Base-by-base conservation (phyloP, 1,140 invertebrate species). In the Caligus rogercresseyi region DNA sequence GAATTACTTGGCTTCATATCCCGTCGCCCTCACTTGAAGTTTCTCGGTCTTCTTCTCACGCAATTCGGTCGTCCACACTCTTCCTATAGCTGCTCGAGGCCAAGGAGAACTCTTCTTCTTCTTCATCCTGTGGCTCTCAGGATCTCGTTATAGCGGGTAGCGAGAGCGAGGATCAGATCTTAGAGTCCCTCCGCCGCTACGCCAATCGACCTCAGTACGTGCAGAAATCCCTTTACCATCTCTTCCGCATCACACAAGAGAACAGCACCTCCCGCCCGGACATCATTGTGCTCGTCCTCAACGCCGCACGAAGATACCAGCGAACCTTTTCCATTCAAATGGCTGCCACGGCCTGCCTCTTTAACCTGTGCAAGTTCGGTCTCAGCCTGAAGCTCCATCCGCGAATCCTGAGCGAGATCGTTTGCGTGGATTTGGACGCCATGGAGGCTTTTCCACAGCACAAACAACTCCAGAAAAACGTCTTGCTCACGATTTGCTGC, bases 291-390 rank as follows among this genome's bases (percentile, higher is more conserved):
- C 24, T 16, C 14, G 25, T 53, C n/a, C 15, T 53, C 15, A 4
- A 15, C 16, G n/a, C 19, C 3, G 25, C 60, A 53, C 13, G 51
- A 21, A 53, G 21, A 24, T 63, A 63, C 31, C 52, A 18, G 16
- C 15, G 43, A 24, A 51, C 52, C 15, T 56, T 63, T 53, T 18
- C 56, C 75, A 80, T 87, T 51, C 85, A 87, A 74, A 83, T 87
- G 78, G 84, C 85, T 51, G 83, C 82, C 7, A 87, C 84, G 25
- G 86, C 85, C 21, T 87, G 85, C 71, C 74, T 87, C 18, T 87
- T 87, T 69, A 87, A 87, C 73, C 76, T 88, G 18, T 84, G 84
- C 0, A 81, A 82, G 69, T 80, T 79, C 16, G 80, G 83, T 67
- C 70, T 84, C 1, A 80, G 81, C 1, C 67, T 72, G 56, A 79